These are phyloP conservation scores for Bimastos eiseni DNA, from an alignment of 2,888 invertebrate species.

Conservation along the genomic window DNA sequence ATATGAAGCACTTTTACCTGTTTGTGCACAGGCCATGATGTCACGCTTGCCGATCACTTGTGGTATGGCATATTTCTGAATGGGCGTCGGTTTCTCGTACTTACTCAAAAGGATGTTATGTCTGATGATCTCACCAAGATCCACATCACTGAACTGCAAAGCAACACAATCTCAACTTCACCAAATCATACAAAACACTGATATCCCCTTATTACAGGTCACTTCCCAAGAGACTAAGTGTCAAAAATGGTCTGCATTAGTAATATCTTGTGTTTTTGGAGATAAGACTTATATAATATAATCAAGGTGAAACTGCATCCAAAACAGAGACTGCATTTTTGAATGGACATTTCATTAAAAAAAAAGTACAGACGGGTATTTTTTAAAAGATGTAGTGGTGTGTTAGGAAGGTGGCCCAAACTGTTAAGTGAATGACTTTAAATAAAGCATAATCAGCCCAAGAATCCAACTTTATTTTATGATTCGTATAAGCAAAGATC, in stretches of 20 bases:
- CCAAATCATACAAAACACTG: background rate
- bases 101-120: conserved; percentile 79
- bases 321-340: background rate
- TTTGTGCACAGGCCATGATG: conserved; percentile 96
- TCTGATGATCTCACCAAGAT: conserved; percentile 93
- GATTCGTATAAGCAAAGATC: background rate
- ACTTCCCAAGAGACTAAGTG: background rate
- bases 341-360: background rate
- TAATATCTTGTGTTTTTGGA: too few relatives aligned
- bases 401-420: background rate
- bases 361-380: background rate
- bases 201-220: background rate
- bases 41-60: conserved; percentile 77
- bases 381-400: background rate
- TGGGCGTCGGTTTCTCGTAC: conserved; percentile 79
- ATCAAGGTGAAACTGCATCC: background rate
- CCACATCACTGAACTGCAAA: conserved; percentile 81
- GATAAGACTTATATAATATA: background rate
- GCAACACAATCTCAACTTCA: background rate
- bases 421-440: background rate
- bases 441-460: background rate
- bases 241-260: background rate
- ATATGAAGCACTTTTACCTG: conserved; percentile 68
- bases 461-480: background rate
- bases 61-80: conserved; percentile 88